A percentile compares a stretch with the other conserved stretches of the same genome.
These are phyloP conservation scores for Gisinianus flammeolus DNA, from an alignment of 2,888 invertebrate species.

Conservation along the genomic window DNA sequence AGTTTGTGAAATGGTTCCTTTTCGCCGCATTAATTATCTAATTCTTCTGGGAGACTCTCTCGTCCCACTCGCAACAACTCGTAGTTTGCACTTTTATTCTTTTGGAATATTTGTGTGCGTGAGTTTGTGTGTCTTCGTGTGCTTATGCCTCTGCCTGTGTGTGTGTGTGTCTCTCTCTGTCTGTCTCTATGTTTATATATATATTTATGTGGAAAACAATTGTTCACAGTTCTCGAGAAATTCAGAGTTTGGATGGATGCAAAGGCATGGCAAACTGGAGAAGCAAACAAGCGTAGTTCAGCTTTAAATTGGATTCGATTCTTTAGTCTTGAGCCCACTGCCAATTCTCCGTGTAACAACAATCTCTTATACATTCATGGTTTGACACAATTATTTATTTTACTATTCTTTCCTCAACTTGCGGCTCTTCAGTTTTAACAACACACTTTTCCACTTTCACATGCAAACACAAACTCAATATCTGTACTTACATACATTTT, in stretches of 20 bases:
- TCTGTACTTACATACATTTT: neutral
- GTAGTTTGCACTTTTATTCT: neutral
- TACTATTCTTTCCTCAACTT: conserved; percentile 19
- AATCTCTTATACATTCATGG: neutral
- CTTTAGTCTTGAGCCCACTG: neutral
- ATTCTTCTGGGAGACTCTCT: conserved; percentile 12
- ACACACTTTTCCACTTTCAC: neutral
- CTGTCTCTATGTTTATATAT: neutral
- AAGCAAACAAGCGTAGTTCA: conserved; percentile 19
- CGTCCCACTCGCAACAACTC: neutral
- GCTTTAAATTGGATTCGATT: conserved; percentile 21
- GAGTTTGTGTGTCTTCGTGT: neutral
- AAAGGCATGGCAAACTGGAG: neutral
- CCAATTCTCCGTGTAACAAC: conserved; percentile 1
- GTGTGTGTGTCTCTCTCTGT: neutral
- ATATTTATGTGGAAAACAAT: neutral
- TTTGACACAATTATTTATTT: conserved; percentile 19
- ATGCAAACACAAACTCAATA: neutral
- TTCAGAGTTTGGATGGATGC: neutral
- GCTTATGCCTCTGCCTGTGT: neutral
- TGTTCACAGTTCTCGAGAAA: neutral
- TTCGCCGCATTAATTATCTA: conserved; percentile 16
- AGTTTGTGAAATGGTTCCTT: conserved; percentile 15
- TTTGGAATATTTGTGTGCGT: conserved; percentile 6
- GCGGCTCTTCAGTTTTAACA: conserved; percentile 13